phyloP scores from a whole-genome alignment of 2,113 vertebrate genomes.

The Oceanites oceanicus region DNA sequence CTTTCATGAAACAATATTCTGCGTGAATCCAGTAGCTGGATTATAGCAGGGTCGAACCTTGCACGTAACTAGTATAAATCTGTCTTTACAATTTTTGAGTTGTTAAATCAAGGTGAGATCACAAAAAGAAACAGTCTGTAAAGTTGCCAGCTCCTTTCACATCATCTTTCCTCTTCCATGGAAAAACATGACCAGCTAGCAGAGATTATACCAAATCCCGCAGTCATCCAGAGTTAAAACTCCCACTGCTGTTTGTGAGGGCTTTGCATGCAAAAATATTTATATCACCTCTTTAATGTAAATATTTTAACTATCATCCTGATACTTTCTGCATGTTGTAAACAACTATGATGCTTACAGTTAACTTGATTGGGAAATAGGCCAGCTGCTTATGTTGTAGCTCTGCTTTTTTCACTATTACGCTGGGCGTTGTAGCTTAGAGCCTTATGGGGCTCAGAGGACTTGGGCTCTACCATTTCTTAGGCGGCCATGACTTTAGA shows the following conservation, averaged over 20 bases:
- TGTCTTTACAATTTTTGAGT: neutral
- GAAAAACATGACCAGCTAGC: neutral
- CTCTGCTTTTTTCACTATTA: neutral
- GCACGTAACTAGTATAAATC: neutral
- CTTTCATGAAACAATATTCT: neutral
- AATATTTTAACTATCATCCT: neutral
- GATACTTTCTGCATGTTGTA: neutral
- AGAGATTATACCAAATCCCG: neutral
- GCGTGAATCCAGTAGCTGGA: neutral
- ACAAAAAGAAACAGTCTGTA: neutral
- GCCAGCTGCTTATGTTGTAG: neutral
- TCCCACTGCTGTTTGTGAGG: neutral
- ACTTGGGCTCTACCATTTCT: neutral
- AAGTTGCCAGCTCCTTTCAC: neutral
- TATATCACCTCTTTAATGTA: neutral
- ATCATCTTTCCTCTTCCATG: neutral
- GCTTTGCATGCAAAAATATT: neutral
- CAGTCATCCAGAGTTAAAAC: neutral
- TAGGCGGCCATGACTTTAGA: neutral
- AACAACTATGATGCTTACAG: neutral
- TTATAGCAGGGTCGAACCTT: rapidly evolving
- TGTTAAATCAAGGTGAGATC: neutral
- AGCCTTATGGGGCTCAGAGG: neutral
- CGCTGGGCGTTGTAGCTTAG: neutral
- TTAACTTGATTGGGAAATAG: neutral